Conservation (phyloP, 64 coral and sea anemone genomes). For the Pachyseris speciosa region DNA sequence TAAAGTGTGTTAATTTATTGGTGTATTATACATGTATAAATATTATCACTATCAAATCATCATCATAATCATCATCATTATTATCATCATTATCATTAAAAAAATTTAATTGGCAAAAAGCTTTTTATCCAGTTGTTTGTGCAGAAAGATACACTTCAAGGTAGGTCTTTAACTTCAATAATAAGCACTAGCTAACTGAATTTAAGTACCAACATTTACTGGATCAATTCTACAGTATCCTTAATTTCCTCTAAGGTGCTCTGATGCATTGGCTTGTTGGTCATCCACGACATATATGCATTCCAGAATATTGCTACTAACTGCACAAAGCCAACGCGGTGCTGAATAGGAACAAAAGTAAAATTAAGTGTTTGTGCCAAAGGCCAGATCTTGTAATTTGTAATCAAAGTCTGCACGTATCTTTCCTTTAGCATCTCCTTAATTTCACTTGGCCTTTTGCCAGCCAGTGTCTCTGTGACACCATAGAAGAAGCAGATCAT, state of each 20-base stretch:
- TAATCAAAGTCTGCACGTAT: slow-evolving; percentile 72
- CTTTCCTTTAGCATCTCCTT: slow-evolving; percentile 72
- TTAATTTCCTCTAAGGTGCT: neutral
- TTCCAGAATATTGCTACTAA: slow-evolving; percentile 95
- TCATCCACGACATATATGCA: slow-evolving; percentile 88
- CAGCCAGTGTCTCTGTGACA: slow-evolving; percentile 63
- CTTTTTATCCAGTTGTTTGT: no score
- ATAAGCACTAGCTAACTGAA: no score
- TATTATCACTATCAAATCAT: no score
- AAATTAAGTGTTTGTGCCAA: slow-evolving; percentile 84
- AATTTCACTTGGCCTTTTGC: slow-evolving; percentile 68
- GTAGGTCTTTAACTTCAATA: no score
- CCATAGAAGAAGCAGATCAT: slow-evolving; percentile 75
- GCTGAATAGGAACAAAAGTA: slow-evolving; percentile 75
- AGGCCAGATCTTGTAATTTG: slow-evolving; percentile 95
- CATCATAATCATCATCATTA: no score
- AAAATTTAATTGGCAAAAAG: no score
- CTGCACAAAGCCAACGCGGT: slow-evolving; percentile 84
- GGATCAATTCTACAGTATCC: neutral
- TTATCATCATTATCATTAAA: no score
- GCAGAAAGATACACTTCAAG: no score
- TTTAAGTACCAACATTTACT: no score
- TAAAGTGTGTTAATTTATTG: no score
- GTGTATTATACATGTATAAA: no score
- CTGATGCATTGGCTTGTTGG: slow-evolving; percentile 55